Evolutionary conservation across 2,888 invertebrate species (phyloP).

Genomic region (Candidula unifasciata): DNA sequence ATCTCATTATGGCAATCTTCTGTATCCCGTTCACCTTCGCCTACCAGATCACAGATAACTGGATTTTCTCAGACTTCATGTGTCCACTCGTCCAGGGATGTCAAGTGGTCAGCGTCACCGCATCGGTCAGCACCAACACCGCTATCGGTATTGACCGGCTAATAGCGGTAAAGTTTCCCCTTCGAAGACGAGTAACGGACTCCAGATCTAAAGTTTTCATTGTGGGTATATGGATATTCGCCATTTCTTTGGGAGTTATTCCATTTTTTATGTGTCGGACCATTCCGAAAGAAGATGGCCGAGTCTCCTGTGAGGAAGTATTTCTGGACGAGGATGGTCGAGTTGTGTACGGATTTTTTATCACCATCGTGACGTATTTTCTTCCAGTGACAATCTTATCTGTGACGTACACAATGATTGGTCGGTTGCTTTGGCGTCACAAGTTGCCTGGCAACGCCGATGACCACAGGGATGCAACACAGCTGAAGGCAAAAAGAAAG

Average conservation of each 20-base stretch:
- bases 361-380: constrained; percentile 74
- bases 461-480: constrained; percentile 77
- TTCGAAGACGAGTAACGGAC: constrained; percentile 77
- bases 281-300: constrained; percentile 44
- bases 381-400: constrained; percentile 78
- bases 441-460: constrained; percentile 79
- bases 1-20: constrained; percentile 91
- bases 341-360: constrained; percentile 68
- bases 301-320: constrained; percentile 62
- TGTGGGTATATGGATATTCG: constrained; percentile 78
- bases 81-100: constrained; percentile 80
- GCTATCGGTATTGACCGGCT: constrained; percentile 79
- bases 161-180: constrained; percentile 73
- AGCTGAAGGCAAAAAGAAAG: constrained; percentile 78
- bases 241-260: constrained; percentile 76
- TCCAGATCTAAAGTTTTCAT: constrained; percentile 77
- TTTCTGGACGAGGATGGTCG: constrained; percentile 59
- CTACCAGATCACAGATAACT: constrained; percentile 77
- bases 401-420: constrained; percentile 79
- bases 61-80: constrained; percentile 79
- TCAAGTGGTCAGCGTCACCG: constrained; percentile 79
- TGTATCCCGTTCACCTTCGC: constrained; percentile 92
- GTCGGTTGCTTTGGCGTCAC: constrained; percentile 78
- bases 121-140: constrained; percentile 79
- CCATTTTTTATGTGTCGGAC: constrained; percentile 75